Conservation (phyloP, 2,113 vertebrate genomes). For the Desmodus rotundus region DNA sequence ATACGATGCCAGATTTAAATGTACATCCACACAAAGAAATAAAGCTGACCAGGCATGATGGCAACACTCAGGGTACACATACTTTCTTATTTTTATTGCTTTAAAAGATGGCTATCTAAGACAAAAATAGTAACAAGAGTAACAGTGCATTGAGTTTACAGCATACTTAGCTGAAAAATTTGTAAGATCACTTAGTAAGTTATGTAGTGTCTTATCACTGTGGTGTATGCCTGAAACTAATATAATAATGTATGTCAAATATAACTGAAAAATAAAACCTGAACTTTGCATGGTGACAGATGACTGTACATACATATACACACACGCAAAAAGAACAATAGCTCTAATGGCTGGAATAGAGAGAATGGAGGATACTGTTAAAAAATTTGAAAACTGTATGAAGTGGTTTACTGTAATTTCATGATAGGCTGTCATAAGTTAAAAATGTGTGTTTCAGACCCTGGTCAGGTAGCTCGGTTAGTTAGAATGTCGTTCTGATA, state of each 20-base stretch:
- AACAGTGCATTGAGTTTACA: neutral
- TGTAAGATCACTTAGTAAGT: neutral
- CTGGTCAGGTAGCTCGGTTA: no score
- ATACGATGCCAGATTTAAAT: neutral
- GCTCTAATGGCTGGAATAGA: neutral
- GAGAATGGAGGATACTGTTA: neutral
- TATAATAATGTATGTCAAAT: no score
- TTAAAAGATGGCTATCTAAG: neutral
- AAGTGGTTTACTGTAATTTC: neutral
- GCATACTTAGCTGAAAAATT: neutral
- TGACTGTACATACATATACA: no score
- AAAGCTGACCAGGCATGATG: neutral
- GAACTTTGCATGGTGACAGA: no score
- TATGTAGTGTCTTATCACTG: no score
- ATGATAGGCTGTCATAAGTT: neutral
- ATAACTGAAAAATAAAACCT: no score
- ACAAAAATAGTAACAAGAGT: neutral
- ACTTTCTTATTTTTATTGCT: neutral
- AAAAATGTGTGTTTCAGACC: neutral
- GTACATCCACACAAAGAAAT: neutral
- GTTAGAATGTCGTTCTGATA: no score
- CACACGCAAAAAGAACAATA: neutral
- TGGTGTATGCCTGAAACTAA: no score
- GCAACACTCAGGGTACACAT: neutral
- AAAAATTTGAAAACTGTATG: neutral